Evolutionary conservation across 2,888 invertebrate species (phyloP), one percentile per base, ranked within the genome.

Genomic region (Chloromyia formosa): DNA sequence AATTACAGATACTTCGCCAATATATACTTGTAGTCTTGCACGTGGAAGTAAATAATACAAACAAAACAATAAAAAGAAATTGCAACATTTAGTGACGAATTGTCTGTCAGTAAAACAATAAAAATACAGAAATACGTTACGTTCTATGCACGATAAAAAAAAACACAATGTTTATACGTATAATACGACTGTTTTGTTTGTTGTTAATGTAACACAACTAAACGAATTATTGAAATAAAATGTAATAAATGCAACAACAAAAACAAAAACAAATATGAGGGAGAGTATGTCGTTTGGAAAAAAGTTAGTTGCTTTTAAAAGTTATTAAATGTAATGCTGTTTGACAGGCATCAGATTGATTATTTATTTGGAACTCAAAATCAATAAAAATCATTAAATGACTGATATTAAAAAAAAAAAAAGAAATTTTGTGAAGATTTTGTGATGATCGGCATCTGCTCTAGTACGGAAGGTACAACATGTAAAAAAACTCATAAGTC

Each of bases 161-260:
- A 73, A 64, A 27, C 22, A 53, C 53, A 5, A 12, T 42, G 61
- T 27, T 27, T 35, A 3, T 49, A 61, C 64, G 64, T 71, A 58
- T 68, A 74, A 64, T 66, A 69, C 35, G 69, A 66, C n/a, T 53
- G 71, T 71, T 74, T 66, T 35, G 27, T 35, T 45, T 69, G 22
- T 77, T 77, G 66, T 68, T 68, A 62, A 62, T 40, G 16, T 62
- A 66, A 66, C 45, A 66, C 14, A 20, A 56, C 42, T 58, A 14
- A 69, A 69, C 54, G 16, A 69, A 69, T 54, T 54, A 54, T 53
- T 49, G 49, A 27, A 27, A 62, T 62, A n/a, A 62, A 35, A 40
- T 62, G 62, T 40, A 22, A 66, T 49, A 66, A 66, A 49, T 66
- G 66, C n/a, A 27, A 66, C 45, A 66, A 66, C 45, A 49, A 49